Evolutionary conservation across 1,140 invertebrate genomes (phyloP).

Genomic region (Vollenhovia emeryi): DNA sequence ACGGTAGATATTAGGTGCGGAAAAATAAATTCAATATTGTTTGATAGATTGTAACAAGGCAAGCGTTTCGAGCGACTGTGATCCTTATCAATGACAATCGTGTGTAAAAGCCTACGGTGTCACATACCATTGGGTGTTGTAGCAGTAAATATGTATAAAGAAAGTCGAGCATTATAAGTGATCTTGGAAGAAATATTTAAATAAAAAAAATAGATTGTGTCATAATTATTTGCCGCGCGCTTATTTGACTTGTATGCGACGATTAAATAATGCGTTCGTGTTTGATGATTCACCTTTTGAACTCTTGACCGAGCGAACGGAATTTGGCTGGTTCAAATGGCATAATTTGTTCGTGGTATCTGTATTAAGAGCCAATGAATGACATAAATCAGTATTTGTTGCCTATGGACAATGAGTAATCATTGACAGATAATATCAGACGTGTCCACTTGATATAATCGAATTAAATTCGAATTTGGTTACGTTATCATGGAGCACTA

Average conservation of each 20-base stretch:
- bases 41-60: too few species aligned
- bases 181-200: too few species aligned
- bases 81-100: too few species aligned
- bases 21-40: too few species aligned
- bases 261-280: slow-evolving; percentile 27
- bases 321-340: slow-evolving; percentile 35
- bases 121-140: too few species aligned
- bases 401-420: slow-evolving; percentile 39
- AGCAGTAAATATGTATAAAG: too few species aligned
- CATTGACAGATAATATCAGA: slow-evolving; percentile 58
- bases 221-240: background rate
- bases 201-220: background rate
- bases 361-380: slow-evolving; percentile 52
- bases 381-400: slow-evolving; percentile 58
- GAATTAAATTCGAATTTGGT: slow-evolving; percentile 54
- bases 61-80: too few species aligned
- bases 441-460: slow-evolving; percentile 54
- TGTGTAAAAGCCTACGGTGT: too few species aligned
- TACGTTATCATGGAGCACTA: slow-evolving; percentile 48
- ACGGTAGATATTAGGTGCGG: too few species aligned
- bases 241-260: background rate
- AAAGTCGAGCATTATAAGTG: too few species aligned
- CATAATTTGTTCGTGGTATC: slow-evolving; percentile 50
- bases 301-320: slow-evolving; percentile 58
- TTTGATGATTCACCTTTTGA: slow-evolving; percentile 65